A percentile compares a stretch with the other conserved stretches of the same genome.
Conservation (phyloP, 2,888 invertebrate genomes). For the Parasteatoda lunata region DNA sequence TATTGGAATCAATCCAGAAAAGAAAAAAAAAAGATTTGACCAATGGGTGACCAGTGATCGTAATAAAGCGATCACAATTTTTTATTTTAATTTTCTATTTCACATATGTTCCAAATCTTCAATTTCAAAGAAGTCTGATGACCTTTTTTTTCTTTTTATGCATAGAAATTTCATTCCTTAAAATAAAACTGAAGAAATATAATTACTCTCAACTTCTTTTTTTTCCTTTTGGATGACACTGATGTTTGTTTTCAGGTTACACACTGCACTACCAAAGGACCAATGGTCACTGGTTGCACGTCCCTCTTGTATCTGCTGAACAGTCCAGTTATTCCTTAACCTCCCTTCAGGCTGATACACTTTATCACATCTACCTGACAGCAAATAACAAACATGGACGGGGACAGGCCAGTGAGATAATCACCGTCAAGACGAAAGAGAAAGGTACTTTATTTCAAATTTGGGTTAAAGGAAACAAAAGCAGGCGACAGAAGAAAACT, state of each 20-base stretch:
- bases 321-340: conserved; percentile 62
- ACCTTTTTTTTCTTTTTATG: too few relatives aligned
- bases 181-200: too few relatives aligned
- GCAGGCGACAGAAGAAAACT: too few relatives aligned
- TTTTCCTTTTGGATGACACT: neutral
- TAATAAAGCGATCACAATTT: too few relatives aligned
- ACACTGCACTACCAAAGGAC: conserved; percentile 69
- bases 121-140: too few relatives aligned
- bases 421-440: conserved; percentile 61
- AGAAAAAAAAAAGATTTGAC: too few relatives aligned
- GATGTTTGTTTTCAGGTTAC: conserved; percentile 63
- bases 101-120: too few relatives aligned
- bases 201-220: neutral
- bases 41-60: too few relatives aligned
- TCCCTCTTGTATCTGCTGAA: conserved; percentile 61
- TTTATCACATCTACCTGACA: conserved; percentile 63
- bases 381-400: conserved; percentile 67
- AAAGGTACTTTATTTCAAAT: conserved; percentile 21
- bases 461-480: too few relatives aligned
- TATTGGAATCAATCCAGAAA: too few relatives aligned
- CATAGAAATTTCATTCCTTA: too few relatives aligned
- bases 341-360: conserved; percentile 53
- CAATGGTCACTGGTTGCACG: conserved; percentile 65
- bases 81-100: too few relatives aligned
- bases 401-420: conserved; percentile 60